These are phyloP conservation scores for Cremastinae sp. DNA, from an alignment of 2,888 invertebrate genomes.

Conservation along the genomic window DNA sequence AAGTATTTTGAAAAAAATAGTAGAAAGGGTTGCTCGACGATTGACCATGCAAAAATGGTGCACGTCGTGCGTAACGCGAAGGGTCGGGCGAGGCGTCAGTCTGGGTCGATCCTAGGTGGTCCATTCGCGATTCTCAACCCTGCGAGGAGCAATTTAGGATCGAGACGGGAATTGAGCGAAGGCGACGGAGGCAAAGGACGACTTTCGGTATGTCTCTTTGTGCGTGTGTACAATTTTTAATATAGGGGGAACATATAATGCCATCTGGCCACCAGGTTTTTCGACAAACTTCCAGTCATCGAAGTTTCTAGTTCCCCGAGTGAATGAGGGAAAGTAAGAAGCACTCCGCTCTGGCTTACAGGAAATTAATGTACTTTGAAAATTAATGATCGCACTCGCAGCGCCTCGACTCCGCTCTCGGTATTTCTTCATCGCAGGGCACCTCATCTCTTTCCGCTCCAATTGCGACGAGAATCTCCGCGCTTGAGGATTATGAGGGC, in stretches of 20 bases:
- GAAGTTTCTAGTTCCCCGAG: conserved; percentile 26
- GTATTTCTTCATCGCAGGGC: conserved; percentile 20
- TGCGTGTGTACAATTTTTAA: conserved; percentile 62
- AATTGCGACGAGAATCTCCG: conserved; percentile 52
- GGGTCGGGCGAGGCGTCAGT: not conserved
- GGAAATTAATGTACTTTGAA: conserved; percentile 77
- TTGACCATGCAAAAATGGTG: conserved; percentile 7
- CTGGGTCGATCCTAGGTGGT: conserved; percentile 25
- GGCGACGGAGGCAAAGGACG: conserved; percentile 5
- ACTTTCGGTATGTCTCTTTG: not conserved
- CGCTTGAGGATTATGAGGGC: conserved; percentile 16
- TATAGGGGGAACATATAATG: conserved; percentile 61
- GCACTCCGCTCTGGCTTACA: conserved; percentile 62
- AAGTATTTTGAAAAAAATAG: not conserved
- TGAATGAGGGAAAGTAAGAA: conserved; percentile 26
- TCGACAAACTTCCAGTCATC: conserved; percentile 56
- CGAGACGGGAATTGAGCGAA: conserved; percentile 11
- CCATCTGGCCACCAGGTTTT: conserved; percentile 78
- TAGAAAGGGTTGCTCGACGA: conserved; percentile 2
- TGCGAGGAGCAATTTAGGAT: conserved; percentile 27
- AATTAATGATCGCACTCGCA: conserved; percentile 73
- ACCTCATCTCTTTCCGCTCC: conserved; percentile 61
- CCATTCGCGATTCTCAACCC: conserved; percentile 47
- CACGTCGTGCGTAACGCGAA: not conserved
- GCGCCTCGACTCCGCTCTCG: conserved; percentile 29